Evolutionary conservation across 2,113 vertebrate genomes (phyloP), one percentile per base, ranked within the genome.

Genomic region (Polypterus senegalus): DNA sequence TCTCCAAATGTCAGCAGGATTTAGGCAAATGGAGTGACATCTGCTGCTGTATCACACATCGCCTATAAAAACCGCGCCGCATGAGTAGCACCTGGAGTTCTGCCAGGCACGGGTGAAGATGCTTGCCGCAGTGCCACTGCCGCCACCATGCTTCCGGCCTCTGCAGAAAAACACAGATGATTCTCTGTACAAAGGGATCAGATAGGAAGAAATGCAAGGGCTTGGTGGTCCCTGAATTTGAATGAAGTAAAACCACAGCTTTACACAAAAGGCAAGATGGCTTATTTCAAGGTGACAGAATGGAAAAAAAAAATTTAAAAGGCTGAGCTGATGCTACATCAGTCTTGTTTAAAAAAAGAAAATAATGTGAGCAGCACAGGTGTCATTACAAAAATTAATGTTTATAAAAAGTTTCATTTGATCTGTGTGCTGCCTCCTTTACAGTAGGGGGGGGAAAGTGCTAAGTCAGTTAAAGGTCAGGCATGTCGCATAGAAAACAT

Each of bases 1-100:
- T 90, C 86, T 92, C 89, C 89, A 95, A 96, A 96, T 94, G 92
- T 92, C 92, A 94, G 86, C 88, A 91, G 88, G 87, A 93, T 87
- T 88, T 90, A 91, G 87, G 90, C 92, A 94, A 92, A 93, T 92
- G 91, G 91, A 91, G 86, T 89, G 91, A 86, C 92, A 98, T 95
- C 92, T 97, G 92, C 89, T 93, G 90, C 90, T 86, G 85, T 78
- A 86, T 86, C 78, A 82, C 83, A 85, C 77, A 84, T 75, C 73
- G 83, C 85, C 88, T 85, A 85, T 84, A 89, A 90, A 90, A 92
- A 80, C 83, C 82, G 85, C 83, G 78, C 83, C 84, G 79, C 80
- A 79, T 74, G 81, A 76, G 63, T 76, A 70, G 77, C 70, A 67
- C 79, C 77, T 87, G 82, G 81, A 84, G 81, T 67, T 61, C 56